A percentile compares a stretch with the other conserved stretches of the same genome.
These are phyloP conservation scores for Zaprionus taronus DNA, from an alignment of 1,140 invertebrate genomes.

Conservation along the genomic window DNA sequence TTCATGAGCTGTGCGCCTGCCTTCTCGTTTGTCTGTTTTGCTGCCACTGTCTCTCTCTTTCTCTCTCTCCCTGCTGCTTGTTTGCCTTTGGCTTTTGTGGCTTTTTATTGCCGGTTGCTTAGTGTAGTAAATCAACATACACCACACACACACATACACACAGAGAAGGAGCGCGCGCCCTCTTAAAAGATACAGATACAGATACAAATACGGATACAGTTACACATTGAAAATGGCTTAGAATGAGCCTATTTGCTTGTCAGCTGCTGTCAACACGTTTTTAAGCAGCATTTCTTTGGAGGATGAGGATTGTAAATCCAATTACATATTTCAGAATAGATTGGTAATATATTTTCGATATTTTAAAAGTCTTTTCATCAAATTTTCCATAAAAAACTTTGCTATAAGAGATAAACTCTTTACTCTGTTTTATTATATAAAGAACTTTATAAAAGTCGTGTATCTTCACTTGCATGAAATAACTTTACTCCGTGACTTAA, in stretches of 20 bases:
- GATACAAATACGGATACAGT: slow-evolving; percentile 20
- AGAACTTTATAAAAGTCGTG: no score
- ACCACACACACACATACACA: not conserved
- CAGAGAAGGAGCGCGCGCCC: not conserved
- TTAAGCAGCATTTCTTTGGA: slow-evolving; percentile 3
- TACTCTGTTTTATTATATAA: no score
- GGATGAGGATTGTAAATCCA: not conserved
- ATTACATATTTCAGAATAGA: not conserved
- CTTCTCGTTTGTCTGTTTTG: not conserved
- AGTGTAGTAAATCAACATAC: slow-evolving; percentile 27
- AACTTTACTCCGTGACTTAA: no score
- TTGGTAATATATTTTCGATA: not conserved
- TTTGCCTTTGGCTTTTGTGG: slow-evolving; percentile 46
- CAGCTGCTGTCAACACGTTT: slow-evolving; percentile 14
- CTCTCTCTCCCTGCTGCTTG: slow-evolving; percentile 2
- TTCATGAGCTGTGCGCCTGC: slow-evolving; percentile 10
- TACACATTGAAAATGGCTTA: slow-evolving; percentile 8
- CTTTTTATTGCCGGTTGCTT: slow-evolving; percentile 35
- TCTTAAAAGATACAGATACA: slow-evolving; percentile 3
- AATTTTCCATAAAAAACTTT: no score
- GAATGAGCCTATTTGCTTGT: slow-evolving; percentile 1
- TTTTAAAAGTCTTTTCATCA: not conserved
- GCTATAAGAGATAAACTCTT: no score
- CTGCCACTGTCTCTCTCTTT: not conserved
- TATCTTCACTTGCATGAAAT: no score